Evolutionary conservation across 92 coral and sea anemone species (phyloP).

Genomic region (Pocillopora meandrina): DNA sequence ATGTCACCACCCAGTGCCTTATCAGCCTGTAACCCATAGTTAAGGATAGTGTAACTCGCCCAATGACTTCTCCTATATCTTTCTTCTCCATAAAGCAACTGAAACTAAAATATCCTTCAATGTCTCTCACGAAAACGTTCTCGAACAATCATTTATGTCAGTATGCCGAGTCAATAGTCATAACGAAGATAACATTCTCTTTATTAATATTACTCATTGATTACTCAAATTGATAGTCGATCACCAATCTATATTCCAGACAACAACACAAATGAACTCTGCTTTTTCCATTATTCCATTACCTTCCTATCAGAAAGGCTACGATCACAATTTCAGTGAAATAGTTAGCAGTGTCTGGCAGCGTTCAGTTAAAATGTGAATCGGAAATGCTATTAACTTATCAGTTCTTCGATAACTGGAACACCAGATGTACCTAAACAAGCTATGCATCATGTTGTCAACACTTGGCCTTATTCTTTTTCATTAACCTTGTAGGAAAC

Average conservation of each 20-base stretch:
- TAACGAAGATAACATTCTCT: constrained; percentile 25
- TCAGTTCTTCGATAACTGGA: constrained; percentile 39
- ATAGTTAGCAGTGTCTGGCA: neutral
- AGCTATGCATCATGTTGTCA: constrained; percentile 48
- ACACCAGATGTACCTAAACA: constrained; percentile 44
- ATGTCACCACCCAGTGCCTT: constrained; percentile 45
- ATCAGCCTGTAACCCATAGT: constrained; percentile 13
- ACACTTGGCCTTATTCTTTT: constrained; percentile 20
- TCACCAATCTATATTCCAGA: neutral
- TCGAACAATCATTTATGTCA: constrained; percentile 22
- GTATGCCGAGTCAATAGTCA: constrained; percentile 24
- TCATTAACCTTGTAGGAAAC: neutral
- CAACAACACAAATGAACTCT: neutral
- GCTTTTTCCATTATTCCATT: neutral
- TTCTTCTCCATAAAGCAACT: neutral
- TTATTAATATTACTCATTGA: too few relatives aligned
- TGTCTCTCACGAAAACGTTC: neutral
- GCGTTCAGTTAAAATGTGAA: constrained; percentile 21
- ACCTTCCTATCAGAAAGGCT: neutral
- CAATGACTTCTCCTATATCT: constrained; percentile 15
- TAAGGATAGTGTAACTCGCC: constrained; percentile 18
- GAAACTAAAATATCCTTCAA: neutral
- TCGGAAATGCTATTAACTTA: constrained; percentile 39
- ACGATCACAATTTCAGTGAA: neutral
- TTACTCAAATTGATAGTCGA: too few relatives aligned